phyloP scores from a whole-genome alignment of 2,113 vertebrate species.

The Panthera leo region DNA sequence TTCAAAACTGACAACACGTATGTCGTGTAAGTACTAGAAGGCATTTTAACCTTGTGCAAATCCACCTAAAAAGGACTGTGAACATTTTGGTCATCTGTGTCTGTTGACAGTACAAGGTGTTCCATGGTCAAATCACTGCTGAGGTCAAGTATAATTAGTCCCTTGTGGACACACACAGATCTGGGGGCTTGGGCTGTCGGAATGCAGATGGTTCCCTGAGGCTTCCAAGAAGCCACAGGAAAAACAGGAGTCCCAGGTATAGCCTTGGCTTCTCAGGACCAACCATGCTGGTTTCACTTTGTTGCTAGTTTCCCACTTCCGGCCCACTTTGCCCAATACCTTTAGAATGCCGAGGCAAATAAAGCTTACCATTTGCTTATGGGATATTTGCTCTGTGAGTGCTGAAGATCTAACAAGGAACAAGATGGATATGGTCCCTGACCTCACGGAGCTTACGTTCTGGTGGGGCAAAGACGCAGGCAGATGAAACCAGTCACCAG shows the following conservation, averaged over 20 bases:
- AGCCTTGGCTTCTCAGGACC: neutral
- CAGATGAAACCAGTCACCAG: neutral
- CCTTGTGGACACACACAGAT: constrained; percentile 12
- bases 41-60: neutral
- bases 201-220: neutral
- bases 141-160: constrained; percentile 49
- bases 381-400: neutral
- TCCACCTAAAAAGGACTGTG: neutral
- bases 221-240: neutral
- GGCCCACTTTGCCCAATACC: constrained; percentile 6
- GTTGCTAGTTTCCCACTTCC: neutral
- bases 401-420: neutral
- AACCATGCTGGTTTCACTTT: neutral
- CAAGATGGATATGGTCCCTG: neutral
- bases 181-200: neutral
- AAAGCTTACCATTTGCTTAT: neutral
- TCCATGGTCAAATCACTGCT: neutral
- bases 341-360: neutral
- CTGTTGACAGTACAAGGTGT: constrained; percentile 59
- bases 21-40: neutral
- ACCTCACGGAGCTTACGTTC: neutral
- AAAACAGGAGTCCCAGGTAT: neutral
- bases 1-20: neutral
- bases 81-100: neutral
- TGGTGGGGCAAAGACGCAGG: neutral